Evolutionary conservation across 1,140 invertebrate genomes (phyloP), one percentile per base, ranked within the genome.

Genomic region (Heliconius eleuchia): DNA sequence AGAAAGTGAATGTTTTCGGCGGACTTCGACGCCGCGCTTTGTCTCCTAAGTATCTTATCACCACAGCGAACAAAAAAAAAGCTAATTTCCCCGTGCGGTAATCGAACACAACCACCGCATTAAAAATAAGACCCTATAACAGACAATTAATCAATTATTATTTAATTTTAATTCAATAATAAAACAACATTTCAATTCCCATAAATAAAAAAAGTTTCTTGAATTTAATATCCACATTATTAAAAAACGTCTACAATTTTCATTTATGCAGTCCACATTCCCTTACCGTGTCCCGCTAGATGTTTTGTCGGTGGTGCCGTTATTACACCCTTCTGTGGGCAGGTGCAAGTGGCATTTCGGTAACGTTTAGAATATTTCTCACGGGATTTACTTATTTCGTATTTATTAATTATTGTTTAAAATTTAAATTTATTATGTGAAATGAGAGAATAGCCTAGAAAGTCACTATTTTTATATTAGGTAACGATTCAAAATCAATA

Each of bases 281-380:
- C 60, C 75, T 50, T 55, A 55, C 55, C 55, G 19, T 74, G 34
- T 77, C 52, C 46, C 74, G 71, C 73, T 42, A 72, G 34, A 73
- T 52, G 70, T 71, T 71, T 82, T 82, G 81, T 81, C 73, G 60
- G 57, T 60, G 50, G 55, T 71, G 71, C 75, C 77, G 75, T 82
- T 82, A 79, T 79, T 79, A 75, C 73, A 80, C 79, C 82, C 82
- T 83, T 83, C 76, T 71, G 27, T 60, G 71, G 30, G 78, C 79
- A 80, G 76, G 82, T 78, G 82, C 73, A 71, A 76, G 82, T 71
- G 57, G 71, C 78, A 80, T 83, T 83, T 80, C 76, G 73, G 71
- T 76, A 83, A 76, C 76, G 78, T 78, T 73, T 57, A 78, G 70
- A 74, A 76, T 75, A 83, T 77, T 83, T 83, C 82, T 80, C 82